Evolutionary conservation across 2,113 vertebrate species (phyloP).

Genomic region (Dasyurus viverrinus): DNA sequence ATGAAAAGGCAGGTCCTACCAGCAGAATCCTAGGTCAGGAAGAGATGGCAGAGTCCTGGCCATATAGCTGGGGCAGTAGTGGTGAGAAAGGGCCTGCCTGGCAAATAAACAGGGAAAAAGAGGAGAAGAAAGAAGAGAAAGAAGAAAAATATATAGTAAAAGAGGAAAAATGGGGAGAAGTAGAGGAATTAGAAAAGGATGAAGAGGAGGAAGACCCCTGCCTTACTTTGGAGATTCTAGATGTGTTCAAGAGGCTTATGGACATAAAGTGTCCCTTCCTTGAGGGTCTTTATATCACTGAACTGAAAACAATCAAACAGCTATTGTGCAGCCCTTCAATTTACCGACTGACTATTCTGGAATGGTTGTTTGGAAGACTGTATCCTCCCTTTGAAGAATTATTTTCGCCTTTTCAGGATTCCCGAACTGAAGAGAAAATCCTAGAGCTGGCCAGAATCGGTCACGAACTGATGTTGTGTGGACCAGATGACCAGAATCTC

Average conservation of each 20-base stretch:
- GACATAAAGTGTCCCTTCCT: conserved; percentile 86
- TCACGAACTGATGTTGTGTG: conserved; percentile 88
- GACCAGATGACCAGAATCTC: conserved; percentile 84
- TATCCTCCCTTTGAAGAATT: neutral
- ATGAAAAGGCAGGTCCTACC: neutral
- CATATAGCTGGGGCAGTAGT: neutral
- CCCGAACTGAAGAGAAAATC: neutral
- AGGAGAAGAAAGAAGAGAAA: neutral
- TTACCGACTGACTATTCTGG: conserved; percentile 88
- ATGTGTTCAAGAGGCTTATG: conserved; percentile 46
- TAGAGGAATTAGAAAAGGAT: neutral
- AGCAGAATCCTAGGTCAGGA: neutral
- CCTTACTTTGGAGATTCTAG: neutral
- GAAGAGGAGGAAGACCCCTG: neutral
- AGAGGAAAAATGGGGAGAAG: neutral
- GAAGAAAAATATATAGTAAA: neutral
- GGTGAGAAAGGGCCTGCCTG: neutral
- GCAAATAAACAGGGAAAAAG: neutral
- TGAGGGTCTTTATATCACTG: conserved; percentile 85
- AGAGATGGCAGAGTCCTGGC: neutral
- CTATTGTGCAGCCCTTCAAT: conserved; percentile 88
- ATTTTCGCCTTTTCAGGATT: neutral
- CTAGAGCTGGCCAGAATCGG: conserved; percentile 87
- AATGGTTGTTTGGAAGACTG: conserved; percentile 90
- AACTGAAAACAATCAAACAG: conserved; percentile 84